Conservation (phyloP, 2,888 invertebrate genomes). For the Molorchus minor region DNA sequence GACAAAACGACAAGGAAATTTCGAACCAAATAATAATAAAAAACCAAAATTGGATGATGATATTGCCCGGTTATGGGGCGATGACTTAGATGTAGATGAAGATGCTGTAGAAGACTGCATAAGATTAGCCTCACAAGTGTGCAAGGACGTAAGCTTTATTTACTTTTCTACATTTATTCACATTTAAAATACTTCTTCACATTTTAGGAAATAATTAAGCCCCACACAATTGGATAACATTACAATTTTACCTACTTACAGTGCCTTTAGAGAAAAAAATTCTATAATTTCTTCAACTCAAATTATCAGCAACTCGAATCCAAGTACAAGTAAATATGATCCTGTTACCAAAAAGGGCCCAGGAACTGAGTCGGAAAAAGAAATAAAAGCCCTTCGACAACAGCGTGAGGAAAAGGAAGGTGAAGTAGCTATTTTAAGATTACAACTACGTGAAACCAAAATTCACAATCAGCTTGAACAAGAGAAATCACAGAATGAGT, state of each 20-base stretch:
- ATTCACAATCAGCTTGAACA: slow-evolving; percentile 62
- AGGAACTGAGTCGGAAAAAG: slow-evolving; percentile 38
- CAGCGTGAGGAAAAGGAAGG: slow-evolving; percentile 68
- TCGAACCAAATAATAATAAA: slow-evolving; percentile 39
- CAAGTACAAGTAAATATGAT: slow-evolving; percentile 28
- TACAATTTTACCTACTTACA: slow-evolving; percentile 49
- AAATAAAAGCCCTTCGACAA: slow-evolving; percentile 55
- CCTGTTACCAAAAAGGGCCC: slow-evolving; percentile 20
- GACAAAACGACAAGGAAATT: slow-evolving; percentile 40
- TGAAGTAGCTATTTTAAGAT: slow-evolving; percentile 67
- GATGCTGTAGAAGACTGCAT: slow-evolving; percentile 55
- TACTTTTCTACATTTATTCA: background rate
- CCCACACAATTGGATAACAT: slow-evolving; percentile 33
- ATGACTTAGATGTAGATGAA: slow-evolving; percentile 54
- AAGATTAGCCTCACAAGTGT: slow-evolving; percentile 53
- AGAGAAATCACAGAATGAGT: slow-evolving; percentile 63
- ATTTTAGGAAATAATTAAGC: slow-evolving; percentile 35
- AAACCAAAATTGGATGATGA: slow-evolving; percentile 49
- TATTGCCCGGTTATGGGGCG: slow-evolving; percentile 53
- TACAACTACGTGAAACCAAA: slow-evolving; percentile 65
- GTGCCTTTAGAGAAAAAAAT: slow-evolving; percentile 45
- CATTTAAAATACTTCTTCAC: slow-evolving; percentile 17
- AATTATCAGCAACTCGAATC: slow-evolving; percentile 17
- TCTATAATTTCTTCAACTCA: slow-evolving; percentile 40
- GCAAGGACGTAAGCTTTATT: slow-evolving; percentile 41